Conservation (phyloP, 2,888 invertebrate species). For the Argyresthia albistria region DNA sequence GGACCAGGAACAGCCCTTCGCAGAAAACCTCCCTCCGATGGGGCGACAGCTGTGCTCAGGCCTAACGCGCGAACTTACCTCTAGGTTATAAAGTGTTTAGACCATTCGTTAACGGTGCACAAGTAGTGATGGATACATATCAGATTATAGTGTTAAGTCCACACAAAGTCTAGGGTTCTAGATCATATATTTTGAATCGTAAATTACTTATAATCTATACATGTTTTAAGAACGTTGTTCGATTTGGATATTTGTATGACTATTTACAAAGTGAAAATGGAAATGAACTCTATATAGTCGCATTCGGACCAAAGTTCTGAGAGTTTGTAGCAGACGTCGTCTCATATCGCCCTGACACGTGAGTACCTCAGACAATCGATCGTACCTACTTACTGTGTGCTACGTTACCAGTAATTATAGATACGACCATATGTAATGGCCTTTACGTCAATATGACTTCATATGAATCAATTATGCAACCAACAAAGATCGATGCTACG, state of each 20-base stretch:
- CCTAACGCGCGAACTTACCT: neutral
- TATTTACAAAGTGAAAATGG: slow-evolving; percentile 2
- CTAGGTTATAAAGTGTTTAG: neutral
- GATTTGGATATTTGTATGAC: neutral
- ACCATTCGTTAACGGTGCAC: slow-evolving; percentile 6
- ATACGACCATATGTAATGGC: no score
- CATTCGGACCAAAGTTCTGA: neutral
- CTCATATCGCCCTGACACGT: neutral
- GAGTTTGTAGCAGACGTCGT: neutral
- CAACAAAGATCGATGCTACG: no score
- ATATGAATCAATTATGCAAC: no score
- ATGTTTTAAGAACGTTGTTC: neutral
- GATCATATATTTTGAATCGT: slow-evolving; percentile 29
- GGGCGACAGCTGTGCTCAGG: slow-evolving; percentile 86
- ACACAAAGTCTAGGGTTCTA: slow-evolving; percentile 9
- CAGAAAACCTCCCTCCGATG: slow-evolving; percentile 97
- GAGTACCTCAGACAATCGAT: neutral
- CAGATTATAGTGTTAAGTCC: slow-evolving; percentile 16
- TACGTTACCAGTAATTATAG: no score
- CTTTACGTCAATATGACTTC: no score
- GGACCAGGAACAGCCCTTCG: slow-evolving; percentile 96
- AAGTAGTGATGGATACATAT: slow-evolving; percentile 16
- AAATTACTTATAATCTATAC: neutral
- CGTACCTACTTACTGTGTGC: no score
- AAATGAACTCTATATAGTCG: no score